Conservation (phyloP, 2,797 vertebrate species). For the Amniataba percoides region DNA sequence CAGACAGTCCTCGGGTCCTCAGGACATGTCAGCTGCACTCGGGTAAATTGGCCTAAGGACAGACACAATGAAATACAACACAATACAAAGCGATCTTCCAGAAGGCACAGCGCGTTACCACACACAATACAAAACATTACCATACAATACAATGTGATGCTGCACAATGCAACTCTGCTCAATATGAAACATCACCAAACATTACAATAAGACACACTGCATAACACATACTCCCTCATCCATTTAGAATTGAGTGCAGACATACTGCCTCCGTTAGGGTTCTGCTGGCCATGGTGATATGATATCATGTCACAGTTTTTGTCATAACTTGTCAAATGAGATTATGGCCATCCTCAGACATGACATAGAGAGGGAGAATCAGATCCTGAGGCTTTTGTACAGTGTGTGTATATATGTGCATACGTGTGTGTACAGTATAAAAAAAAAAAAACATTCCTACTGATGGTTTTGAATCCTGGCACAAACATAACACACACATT, state of each 20-base stretch:
- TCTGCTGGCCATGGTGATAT: slow-evolving; percentile 47
- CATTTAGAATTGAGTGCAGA: slow-evolving; percentile 51
- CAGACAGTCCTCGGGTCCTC: slow-evolving; percentile 43
- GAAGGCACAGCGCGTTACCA: slow-evolving; percentile 27
- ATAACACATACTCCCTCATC: slow-evolving; percentile 43
- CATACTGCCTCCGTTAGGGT: slow-evolving; percentile 39
- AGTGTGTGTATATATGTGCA: slow-evolving; percentile 18
- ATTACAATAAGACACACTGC: slow-evolving; percentile 23
- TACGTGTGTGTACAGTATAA: slow-evolving; percentile 9
- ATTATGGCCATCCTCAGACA: slow-evolving; percentile 54
- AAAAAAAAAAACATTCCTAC: slow-evolving; percentile 12
- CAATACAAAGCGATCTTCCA: slow-evolving; percentile 34
- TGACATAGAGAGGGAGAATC: slow-evolving; percentile 26
- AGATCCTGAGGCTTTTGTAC: slow-evolving; percentile 26
- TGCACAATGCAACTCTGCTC: slow-evolving; percentile 29
- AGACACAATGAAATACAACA: slow-evolving; percentile 44
- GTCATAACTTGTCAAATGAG: slow-evolving; percentile 69
- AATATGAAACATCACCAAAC: slow-evolving; percentile 20
- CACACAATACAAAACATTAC: slow-evolving; percentile 42
- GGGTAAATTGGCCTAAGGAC: slow-evolving; percentile 50
- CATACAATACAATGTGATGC: slow-evolving; percentile 36
- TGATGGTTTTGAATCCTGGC: background rate
- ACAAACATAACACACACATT: background rate
- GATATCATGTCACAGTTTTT: slow-evolving; percentile 60
- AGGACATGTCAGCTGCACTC: slow-evolving; percentile 49